These are phyloP conservation scores for Pleuronectes platessa DNA, from an alignment of 2,113 vertebrate genomes.

Conservation along the genomic window DNA sequence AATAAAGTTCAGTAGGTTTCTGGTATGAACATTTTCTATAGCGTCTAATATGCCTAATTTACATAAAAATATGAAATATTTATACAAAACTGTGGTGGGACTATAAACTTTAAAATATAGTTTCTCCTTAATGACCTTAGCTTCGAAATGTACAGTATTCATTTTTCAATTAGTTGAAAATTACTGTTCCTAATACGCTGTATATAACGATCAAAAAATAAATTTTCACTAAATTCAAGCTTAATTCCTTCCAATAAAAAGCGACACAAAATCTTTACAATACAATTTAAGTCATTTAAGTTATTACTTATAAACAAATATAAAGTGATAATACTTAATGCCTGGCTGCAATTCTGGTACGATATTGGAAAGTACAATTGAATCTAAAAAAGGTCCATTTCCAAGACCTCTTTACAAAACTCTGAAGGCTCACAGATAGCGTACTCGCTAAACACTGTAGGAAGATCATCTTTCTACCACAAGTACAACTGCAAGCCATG, in stretches of 20 bases:
- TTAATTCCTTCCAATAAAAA: conserved; percentile 2
- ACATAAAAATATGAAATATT: too few relatives aligned
- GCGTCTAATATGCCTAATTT: not conserved
- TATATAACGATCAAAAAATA: not conserved
- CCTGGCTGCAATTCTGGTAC: conserved; percentile 27
- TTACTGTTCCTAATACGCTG: not conserved
- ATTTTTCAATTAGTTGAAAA: too few relatives aligned
- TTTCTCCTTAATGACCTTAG: too few relatives aligned
- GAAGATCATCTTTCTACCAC: conserved; percentile 32
- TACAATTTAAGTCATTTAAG: conserved; percentile 2
- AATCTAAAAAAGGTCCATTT: conserved; percentile 45
- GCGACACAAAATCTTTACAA: not conserved
- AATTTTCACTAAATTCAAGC: not conserved
- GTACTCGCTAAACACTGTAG: conserved; percentile 1
- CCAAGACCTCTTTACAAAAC: conserved; percentile 23
- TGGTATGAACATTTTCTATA: not conserved
- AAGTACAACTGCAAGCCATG: conserved; percentile 36
- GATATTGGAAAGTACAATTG: conserved; percentile 53
- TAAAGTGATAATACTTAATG: conserved; percentile 48
- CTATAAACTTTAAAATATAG: too few relatives aligned
- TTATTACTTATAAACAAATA: conserved; percentile 66
- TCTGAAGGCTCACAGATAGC: conserved; percentile 18
- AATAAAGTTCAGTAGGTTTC: not conserved
- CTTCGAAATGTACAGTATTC: too few relatives aligned
- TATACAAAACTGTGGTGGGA: too few relatives aligned